Conservation (phyloP, 2,888 invertebrate species). For the Metallyticus violacea region DNA sequence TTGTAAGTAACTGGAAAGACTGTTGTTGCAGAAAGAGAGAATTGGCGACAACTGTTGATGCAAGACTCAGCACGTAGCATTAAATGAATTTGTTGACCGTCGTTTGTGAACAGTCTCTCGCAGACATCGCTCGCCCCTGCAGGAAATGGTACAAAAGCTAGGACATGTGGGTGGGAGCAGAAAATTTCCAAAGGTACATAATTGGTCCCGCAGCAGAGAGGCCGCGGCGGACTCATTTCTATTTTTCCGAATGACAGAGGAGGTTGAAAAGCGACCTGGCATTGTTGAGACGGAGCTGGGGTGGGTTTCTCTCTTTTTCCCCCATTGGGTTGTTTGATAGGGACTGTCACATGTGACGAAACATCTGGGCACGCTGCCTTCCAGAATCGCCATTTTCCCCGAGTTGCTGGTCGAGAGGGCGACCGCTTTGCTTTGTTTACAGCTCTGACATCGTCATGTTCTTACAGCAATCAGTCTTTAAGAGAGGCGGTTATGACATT, state of each 20-base stretch:
- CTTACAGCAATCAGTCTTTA: neutral
- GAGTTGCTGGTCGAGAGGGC: neutral
- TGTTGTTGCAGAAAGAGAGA: too few species aligned
- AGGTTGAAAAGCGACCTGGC: neutral
- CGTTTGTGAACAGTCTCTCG: neutral
- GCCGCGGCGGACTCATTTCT: neutral
- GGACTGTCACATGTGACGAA: neutral
- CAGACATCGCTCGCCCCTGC: neutral
- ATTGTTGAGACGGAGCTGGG: neutral
- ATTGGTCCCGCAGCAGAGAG: neutral
- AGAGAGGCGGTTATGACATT: neutral
- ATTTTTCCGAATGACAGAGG: neutral
- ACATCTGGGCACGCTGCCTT: neutral
- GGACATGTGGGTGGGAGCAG: neutral
- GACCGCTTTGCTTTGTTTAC: neutral
- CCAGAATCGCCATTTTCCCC: neutral
- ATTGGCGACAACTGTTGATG: neutral
- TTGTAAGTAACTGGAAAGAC: too few species aligned
- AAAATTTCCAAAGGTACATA: neutral
- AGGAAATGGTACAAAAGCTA: neutral
- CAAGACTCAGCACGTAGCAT: neutral
- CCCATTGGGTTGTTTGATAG: neutral
- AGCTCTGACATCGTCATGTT: neutral
- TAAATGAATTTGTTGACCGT: neutral
- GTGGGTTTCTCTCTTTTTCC: neutral